Conservation (phyloP, 2,888 invertebrate species). For the Gortyna flavago region DNA sequence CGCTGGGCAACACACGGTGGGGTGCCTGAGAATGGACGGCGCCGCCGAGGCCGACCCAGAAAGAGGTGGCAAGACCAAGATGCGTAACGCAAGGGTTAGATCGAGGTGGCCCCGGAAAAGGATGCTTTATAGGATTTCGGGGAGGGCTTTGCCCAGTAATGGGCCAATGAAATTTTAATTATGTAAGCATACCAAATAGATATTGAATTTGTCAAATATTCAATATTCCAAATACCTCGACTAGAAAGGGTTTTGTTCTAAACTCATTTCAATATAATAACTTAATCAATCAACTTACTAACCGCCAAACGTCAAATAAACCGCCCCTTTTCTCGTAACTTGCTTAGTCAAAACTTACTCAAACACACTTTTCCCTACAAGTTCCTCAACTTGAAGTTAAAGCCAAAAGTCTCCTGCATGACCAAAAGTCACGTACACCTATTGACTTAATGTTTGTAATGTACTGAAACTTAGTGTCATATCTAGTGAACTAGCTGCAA, state of each 20-base stretch:
- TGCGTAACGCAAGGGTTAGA: too few relatives aligned
- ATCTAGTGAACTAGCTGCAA: conserved; percentile 27
- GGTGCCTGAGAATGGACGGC: too few relatives aligned
- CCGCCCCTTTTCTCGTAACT: neutral
- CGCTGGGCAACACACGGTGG: too few relatives aligned
- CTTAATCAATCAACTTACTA: neutral
- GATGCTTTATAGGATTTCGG: too few relatives aligned
- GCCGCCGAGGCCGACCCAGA: too few relatives aligned
- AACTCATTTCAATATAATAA: neutral
- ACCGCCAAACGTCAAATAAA: neutral
- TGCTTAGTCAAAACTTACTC: conserved; percentile 6
- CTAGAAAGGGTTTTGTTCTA: neutral
- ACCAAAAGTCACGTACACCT: conserved; percentile 50
- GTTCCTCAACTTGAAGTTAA: conserved; percentile 28
- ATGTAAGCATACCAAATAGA: too few relatives aligned
- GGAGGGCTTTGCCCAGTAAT: too few relatives aligned
- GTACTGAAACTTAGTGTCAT: conserved; percentile 37
- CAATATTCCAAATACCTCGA: neutral
- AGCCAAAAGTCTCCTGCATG: conserved; percentile 47
- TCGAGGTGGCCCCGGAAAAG: too few relatives aligned
- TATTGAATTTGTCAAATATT: neutral
- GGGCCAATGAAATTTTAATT: too few relatives aligned
- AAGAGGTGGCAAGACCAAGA: too few relatives aligned
- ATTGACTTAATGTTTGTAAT: conserved; percentile 58
- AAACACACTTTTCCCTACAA: conserved; percentile 27